Evolutionary conservation across 2,797 vertebrate species (phyloP).

Genomic region (Enoplosus armatus): DNA sequence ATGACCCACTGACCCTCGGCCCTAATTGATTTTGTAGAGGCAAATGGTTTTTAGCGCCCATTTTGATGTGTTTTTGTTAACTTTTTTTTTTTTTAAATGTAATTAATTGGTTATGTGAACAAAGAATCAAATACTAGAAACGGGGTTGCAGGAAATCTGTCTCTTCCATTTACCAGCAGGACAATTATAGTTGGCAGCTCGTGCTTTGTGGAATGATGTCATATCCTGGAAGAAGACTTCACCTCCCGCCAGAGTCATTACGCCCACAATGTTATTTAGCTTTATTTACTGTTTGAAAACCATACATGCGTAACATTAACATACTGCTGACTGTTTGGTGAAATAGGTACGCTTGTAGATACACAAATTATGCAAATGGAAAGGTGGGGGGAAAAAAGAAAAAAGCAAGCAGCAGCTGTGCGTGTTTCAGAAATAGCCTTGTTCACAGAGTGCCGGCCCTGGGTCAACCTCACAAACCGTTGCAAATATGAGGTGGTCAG

Average conservation of each 20-base stretch:
- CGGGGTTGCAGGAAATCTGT: conserved; percentile 43
- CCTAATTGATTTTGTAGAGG: conserved; percentile 85
- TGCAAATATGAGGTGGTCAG: conserved; percentile 63
- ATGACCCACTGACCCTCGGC: conserved; percentile 83
- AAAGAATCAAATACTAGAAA: conserved; percentile 67
- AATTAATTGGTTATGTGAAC: conserved; percentile 83
- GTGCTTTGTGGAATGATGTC: conserved; percentile 63
- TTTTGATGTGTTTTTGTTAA: conserved; percentile 82
- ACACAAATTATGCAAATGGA: conserved; percentile 58
- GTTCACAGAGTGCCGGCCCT: conserved; percentile 17
- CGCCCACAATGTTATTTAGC: conserved; percentile 38
- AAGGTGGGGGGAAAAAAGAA: not conserved
- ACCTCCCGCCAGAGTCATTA: conserved; percentile 45
- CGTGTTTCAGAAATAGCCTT: conserved; percentile 46
- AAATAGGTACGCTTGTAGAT: conserved; percentile 8
- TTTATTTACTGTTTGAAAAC: conserved; percentile 57
- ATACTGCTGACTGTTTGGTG: conserved; percentile 25
- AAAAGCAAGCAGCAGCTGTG: conserved; percentile 11
- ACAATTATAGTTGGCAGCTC: conserved; percentile 64
- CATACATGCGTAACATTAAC: conserved; percentile 45
- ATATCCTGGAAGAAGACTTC: conserved; percentile 64
- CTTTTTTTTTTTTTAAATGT: conserved; percentile 69
- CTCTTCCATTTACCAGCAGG: conserved; percentile 63
- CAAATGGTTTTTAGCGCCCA: conserved; percentile 76
- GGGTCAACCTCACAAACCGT: conserved; percentile 49